Percentiles rank a stretch among this genome's conserved stretches.
Conservation (phyloP, 2,888 invertebrate species). For the Yponomeuta sedellus region DNA sequence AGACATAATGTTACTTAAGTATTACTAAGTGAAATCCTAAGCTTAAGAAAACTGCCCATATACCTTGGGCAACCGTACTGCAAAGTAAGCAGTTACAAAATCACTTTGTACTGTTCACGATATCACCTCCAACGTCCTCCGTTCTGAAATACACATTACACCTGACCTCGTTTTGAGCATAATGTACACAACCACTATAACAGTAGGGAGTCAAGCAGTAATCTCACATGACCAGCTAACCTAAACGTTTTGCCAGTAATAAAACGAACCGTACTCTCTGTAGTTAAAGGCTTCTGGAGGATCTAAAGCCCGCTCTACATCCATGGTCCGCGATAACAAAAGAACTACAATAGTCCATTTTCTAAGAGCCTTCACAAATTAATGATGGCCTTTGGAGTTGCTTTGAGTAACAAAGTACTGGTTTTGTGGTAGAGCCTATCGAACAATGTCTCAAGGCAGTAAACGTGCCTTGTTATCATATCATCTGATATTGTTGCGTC, state of each 20-base stretch:
- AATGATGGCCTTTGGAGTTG: conserved; percentile 18
- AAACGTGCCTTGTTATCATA: background rate
- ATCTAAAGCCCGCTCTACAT: conserved; percentile 40
- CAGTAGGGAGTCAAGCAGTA: conserved; percentile 38
- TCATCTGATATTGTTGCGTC: background rate
- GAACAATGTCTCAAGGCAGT: conserved; percentile 2
- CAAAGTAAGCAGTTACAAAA: too few relatives aligned
- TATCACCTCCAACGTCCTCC: background rate
- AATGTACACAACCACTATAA: conserved; percentile 37
- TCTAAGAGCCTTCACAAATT: conserved; percentile 41
- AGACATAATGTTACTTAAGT: too few relatives aligned
- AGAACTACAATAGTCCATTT: conserved; percentile 48
- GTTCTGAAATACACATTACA: conserved; percentile 27
- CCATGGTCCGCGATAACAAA: conserved; percentile 33
- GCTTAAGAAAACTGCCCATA: too few relatives aligned
- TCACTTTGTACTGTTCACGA: too few relatives aligned
- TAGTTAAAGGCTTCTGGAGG: background rate
- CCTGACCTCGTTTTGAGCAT: conserved; percentile 25
- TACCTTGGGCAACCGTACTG: too few relatives aligned
- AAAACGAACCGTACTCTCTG: background rate
- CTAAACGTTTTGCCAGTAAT: background rate
- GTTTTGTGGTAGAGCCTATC: background rate
- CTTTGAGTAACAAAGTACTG: conserved; percentile 10
- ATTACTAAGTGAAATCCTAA: too few relatives aligned
- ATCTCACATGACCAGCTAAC: conserved; percentile 25